These are phyloP conservation scores for Dasypus novemcinctus DNA, from an alignment of 2,113 vertebrate genomes.

Conservation along the genomic window DNA sequence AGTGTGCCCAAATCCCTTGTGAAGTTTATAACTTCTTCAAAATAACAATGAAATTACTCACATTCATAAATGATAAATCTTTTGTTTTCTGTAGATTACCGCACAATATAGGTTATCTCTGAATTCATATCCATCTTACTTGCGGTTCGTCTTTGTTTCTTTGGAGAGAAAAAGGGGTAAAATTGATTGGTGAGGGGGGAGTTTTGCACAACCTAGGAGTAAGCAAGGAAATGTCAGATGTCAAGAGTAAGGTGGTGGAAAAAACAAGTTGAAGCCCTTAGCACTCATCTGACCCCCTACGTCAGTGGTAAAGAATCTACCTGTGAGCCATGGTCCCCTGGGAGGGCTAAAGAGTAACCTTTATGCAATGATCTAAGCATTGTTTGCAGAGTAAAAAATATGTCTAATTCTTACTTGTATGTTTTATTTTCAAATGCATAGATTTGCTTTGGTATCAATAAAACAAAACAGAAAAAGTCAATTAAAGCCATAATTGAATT, in stretches of 20 bases:
- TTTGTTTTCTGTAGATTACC: slow-evolving; percentile 17
- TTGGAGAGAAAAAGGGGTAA: not conserved
- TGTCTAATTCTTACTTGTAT: not conserved
- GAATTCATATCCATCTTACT: not conserved
- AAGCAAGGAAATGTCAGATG: not conserved
- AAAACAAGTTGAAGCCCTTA: not conserved
- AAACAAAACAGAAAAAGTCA: not conserved
- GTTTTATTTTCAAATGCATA: slow-evolving; percentile 17
- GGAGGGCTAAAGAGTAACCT: not conserved
- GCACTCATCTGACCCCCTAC: not conserved
- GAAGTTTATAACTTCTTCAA: not conserved
- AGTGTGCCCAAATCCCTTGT: not conserved
- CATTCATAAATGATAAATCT: not conserved
- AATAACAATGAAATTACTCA: not conserved
- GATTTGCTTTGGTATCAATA: not conserved
- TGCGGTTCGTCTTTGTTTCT: not conserved
- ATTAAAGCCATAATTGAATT: slow-evolving; percentile 27
- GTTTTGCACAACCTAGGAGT: not conserved
- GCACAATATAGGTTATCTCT: not conserved
- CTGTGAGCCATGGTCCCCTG: not conserved
- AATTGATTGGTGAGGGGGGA: not conserved
- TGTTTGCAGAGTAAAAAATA: not conserved
- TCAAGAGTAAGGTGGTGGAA: not conserved
- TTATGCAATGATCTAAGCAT: not conserved
- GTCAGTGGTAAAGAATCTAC: not conserved